A percentile compares a stretch with the other conserved stretches of the same genome.
Evolutionary conservation across 2,797 vertebrate genomes (phyloP).

Genomic region (Notolepis coatsorum): DNA sequence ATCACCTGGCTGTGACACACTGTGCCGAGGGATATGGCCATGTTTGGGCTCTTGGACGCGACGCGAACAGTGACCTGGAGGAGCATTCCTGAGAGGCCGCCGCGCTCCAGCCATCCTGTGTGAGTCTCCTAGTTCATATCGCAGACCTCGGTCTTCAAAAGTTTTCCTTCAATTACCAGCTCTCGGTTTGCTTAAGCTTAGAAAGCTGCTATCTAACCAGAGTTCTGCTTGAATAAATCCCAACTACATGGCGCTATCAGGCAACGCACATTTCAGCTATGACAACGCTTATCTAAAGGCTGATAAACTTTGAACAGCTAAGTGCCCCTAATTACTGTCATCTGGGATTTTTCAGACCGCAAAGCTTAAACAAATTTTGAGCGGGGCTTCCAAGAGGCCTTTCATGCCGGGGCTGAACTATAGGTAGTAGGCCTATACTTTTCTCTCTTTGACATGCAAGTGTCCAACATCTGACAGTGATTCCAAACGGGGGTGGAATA

Average conservation of each 20-base stretch:
- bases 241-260: slow-evolving; percentile 79
- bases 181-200: slow-evolving; percentile 69
- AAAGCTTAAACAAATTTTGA: slow-evolving; percentile 69
- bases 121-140: slow-evolving; percentile 66
- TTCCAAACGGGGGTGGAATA: slow-evolving; percentile 58
- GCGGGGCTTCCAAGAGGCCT: slow-evolving; percentile 49
- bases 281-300: slow-evolving; percentile 79
- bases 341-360: slow-evolving; percentile 75
- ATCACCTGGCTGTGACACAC: slow-evolving; percentile 40
- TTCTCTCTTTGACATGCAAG: slow-evolving; percentile 62
- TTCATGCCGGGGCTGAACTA: slow-evolving; percentile 52
- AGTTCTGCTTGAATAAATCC: slow-evolving; percentile 75
- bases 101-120: slow-evolving; percentile 61
- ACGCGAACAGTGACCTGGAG: slow-evolving; percentile 23
- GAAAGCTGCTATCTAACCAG: slow-evolving; percentile 61
- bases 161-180: slow-evolving; percentile 47
- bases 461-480: slow-evolving; percentile 77
- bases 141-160: slow-evolving; percentile 63
- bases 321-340: slow-evolving; percentile 81
- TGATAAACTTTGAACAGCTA: slow-evolving; percentile 79
- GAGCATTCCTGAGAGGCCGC: slow-evolving; percentile 55
- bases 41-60: slow-evolving; percentile 37
- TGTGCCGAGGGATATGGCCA: slow-evolving; percentile 31
- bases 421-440: slow-evolving; percentile 65
- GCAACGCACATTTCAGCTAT: slow-evolving; percentile 69